A percentile compares a stretch with the other conserved stretches of the same genome.
Conservation (phyloP, 1,140 invertebrate species). For the Saccostrea echinata region DNA sequence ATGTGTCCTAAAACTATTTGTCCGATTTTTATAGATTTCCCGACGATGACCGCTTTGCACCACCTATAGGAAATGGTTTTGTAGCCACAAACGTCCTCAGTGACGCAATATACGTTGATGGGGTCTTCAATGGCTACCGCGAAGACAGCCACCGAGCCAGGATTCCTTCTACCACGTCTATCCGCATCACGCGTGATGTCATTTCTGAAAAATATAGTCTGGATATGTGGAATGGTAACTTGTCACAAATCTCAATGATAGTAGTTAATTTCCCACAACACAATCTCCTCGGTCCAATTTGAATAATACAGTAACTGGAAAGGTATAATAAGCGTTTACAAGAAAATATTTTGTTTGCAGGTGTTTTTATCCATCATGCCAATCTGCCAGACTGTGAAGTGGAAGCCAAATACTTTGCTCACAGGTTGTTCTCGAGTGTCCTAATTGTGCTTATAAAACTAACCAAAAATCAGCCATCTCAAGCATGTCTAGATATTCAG, state of each 20-base stretch:
- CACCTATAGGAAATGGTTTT: conserved; percentile 80
- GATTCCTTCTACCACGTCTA: conserved; percentile 59
- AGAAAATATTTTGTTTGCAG: conserved; percentile 29
- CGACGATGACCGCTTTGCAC: conserved; percentile 59
- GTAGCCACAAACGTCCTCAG: conserved; percentile 76
- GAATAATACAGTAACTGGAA: no score
- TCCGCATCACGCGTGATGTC: conserved; percentile 53
- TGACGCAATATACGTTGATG: conserved; percentile 78
- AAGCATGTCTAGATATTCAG: background rate
- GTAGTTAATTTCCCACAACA: no score
- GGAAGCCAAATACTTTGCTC: conserved; percentile 51
- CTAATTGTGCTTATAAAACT: conserved; percentile 21
- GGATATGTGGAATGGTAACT: conserved; percentile 62
- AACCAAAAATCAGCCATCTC: background rate
- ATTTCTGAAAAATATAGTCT: conserved; percentile 48
- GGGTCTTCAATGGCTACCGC: conserved; percentile 77
- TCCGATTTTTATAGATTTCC: conserved; percentile 44
- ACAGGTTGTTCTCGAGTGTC: conserved; percentile 37
- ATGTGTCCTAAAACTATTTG: no score
- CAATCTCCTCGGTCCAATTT: no score
- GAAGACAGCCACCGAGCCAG: conserved; percentile 61
- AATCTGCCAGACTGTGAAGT: background rate
- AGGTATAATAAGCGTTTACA: no score
- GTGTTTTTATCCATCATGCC: conserved; percentile 46
- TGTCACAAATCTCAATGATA: background rate